These are phyloP conservation scores for Liolophura sinensis DNA, from an alignment of 1,140 invertebrate genomes.

Conservation along the genomic window DNA sequence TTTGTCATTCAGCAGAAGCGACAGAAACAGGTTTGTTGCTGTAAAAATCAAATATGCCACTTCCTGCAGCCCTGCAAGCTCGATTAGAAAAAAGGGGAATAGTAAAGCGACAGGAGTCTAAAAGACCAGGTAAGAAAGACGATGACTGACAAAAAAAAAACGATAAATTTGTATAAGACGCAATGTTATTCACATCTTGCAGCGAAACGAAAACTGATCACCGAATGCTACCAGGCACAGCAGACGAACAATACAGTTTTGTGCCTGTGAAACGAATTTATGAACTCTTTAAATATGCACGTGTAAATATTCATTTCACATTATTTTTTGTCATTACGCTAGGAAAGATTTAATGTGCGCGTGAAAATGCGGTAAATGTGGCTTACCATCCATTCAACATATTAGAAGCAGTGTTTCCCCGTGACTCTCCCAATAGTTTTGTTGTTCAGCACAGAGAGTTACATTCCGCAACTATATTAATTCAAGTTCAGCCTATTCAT, in stretches of 20 bases:
- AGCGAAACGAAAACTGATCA: neutral
- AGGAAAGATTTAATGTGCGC: too few species aligned
- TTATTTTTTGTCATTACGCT: too few species aligned
- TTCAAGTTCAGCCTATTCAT: too few species aligned
- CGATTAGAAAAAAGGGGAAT: slow-evolving; percentile 85
- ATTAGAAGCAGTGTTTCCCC: too few species aligned
- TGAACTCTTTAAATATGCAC: neutral
- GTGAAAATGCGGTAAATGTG: too few species aligned
- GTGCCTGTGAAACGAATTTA: neutral
- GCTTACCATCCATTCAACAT: too few species aligned
- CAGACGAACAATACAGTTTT: neutral
- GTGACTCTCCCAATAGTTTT: too few species aligned
- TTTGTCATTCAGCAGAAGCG: too few species aligned
- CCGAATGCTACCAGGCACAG: neutral
- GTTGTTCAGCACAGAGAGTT: too few species aligned
- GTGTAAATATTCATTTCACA: too few species aligned
- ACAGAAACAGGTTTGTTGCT: too few species aligned
- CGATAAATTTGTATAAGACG: neutral
- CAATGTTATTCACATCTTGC: neutral
- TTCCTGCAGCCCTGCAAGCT: slow-evolving; percentile 83
- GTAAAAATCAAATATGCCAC: slow-evolving; percentile 69
- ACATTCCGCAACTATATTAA: too few species aligned
- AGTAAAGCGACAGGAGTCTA: slow-evolving; percentile 31
- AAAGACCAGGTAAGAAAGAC: slow-evolving; percentile 13
- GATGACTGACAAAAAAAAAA: neutral